These are phyloP conservation scores for Drosophila guanche DNA, from an alignment of 1,140 invertebrate genomes.

Conservation along the genomic window DNA sequence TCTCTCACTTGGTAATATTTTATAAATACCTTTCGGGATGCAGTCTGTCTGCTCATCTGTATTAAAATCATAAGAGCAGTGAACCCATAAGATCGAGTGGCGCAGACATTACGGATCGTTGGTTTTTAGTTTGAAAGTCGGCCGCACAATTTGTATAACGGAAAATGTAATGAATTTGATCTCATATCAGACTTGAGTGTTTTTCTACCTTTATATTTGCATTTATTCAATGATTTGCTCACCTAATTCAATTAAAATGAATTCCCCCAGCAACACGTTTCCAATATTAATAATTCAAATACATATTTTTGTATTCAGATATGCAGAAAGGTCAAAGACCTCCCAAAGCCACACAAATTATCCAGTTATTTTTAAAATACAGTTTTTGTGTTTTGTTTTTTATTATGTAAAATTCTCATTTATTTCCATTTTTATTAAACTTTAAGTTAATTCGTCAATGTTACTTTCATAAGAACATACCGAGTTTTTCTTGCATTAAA, in stretches of 20 bases:
- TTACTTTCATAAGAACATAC: slow-evolving; percentile 82
- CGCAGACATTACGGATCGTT: slow-evolving; percentile 5
- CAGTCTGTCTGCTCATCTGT: not conserved
- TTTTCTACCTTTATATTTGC: not conserved
- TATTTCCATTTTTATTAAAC: slow-evolving; percentile 74
- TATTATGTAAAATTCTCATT: slow-evolving; percentile 80
- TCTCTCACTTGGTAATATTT: slow-evolving; percentile 11
- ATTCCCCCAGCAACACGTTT: too few species aligned
- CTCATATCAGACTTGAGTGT: too few species aligned
- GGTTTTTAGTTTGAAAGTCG: not conserved
- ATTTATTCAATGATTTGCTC: slow-evolving; percentile 1
- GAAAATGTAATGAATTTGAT: too few species aligned
- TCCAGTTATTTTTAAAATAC: not conserved
- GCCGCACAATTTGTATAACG: too few species aligned
- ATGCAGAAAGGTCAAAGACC: slow-evolving; percentile 26
- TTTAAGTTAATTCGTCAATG: slow-evolving; percentile 82
- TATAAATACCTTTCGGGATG: slow-evolving; percentile 24
- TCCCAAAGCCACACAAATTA: not conserved
- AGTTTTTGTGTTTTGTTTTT: slow-evolving; percentile 48
- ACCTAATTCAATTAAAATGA: not conserved
- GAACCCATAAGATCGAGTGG: slow-evolving; percentile 9
- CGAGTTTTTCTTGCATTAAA: slow-evolving; percentile 62
- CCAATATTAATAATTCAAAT: slow-evolving; percentile 18
- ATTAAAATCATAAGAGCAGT: slow-evolving; percentile 24
- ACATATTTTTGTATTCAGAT: slow-evolving; percentile 26